A percentile compares a stretch with the other conserved stretches of the same genome.
Conservation (phyloP, 2,797 vertebrate genomes). For the Molothrus aeneus region DNA sequence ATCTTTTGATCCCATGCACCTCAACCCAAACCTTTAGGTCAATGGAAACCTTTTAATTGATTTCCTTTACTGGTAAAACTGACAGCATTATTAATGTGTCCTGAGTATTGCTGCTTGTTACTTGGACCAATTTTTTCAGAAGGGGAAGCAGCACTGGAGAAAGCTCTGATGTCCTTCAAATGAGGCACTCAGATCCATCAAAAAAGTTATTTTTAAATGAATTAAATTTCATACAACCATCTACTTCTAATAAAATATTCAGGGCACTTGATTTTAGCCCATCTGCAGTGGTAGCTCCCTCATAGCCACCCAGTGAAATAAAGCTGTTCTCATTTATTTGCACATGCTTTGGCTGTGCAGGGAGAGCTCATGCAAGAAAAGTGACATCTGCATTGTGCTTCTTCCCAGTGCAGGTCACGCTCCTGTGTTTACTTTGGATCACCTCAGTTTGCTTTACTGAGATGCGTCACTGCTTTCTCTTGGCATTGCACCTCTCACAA, state of each 20-base stretch:
- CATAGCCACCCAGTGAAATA: background rate
- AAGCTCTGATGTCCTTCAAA: background rate
- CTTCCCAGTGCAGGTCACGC: background rate
- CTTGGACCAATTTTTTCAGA: background rate
- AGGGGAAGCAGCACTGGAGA: background rate
- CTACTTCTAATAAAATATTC: background rate
- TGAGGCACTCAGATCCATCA: background rate
- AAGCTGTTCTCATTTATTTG: background rate
- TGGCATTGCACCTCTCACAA: background rate
- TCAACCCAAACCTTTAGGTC: background rate
- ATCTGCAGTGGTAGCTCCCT: background rate
- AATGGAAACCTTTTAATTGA: slow-evolving; percentile 11
- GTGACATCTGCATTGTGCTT: background rate
- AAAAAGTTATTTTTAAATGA: background rate
- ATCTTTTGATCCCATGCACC: background rate
- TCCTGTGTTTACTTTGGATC: background rate
- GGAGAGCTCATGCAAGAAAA: background rate
- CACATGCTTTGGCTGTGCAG: background rate
- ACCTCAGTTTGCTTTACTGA: background rate
- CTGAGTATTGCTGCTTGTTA: background rate
- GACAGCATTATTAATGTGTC: background rate
- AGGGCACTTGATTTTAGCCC: background rate
- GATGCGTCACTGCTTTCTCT: background rate
- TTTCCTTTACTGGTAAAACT: background rate
- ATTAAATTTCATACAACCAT: background rate